These are phyloP conservation scores for Phortica magna DNA, from an alignment of 2,888 invertebrate species.

Conservation along the genomic window DNA sequence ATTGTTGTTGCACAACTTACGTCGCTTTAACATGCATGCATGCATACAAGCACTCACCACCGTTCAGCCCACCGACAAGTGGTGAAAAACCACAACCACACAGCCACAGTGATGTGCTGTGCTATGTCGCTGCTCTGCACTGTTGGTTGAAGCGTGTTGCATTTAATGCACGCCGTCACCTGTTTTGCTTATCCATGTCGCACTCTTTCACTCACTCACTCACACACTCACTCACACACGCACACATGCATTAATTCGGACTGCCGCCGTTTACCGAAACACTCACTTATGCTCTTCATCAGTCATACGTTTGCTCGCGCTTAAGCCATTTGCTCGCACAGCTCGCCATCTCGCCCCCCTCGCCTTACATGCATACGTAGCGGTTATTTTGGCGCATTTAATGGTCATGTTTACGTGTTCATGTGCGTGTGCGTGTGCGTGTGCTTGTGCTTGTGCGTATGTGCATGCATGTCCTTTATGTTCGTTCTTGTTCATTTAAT, in stretches of 20 bases:
- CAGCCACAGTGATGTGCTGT: neutral
- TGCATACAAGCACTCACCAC: neutral
- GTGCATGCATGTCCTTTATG: neutral
- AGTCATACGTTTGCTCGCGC: too few species aligned
- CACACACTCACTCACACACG: neutral
- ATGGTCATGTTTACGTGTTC: neutral
- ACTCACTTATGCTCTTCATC: too few species aligned
- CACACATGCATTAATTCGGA: neutral
- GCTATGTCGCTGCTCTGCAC: neutral
- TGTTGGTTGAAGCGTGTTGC: neutral
- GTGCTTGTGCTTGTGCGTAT: neutral
- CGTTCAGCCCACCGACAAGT: neutral
- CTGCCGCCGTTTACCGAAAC: too few species aligned
- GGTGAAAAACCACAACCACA: neutral
- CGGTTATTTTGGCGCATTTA: neutral
- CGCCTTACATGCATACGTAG: neutral
- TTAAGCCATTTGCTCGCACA: too few species aligned
- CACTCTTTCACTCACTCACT: neutral
- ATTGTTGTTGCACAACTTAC: too few species aligned
- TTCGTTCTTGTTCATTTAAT: neutral
- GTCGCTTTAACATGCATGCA: neutral
- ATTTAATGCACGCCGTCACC: slow-evolving; percentile 21
- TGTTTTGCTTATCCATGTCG: neutral
- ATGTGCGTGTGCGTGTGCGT: slow-evolving; percentile 4
- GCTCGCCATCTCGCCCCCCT: neutral